Percentiles rank a stretch among this genome's conserved stretches.
phyloP scores from a whole-genome alignment of 1,140 invertebrate genomes.

The Musca vetustissima region DNA sequence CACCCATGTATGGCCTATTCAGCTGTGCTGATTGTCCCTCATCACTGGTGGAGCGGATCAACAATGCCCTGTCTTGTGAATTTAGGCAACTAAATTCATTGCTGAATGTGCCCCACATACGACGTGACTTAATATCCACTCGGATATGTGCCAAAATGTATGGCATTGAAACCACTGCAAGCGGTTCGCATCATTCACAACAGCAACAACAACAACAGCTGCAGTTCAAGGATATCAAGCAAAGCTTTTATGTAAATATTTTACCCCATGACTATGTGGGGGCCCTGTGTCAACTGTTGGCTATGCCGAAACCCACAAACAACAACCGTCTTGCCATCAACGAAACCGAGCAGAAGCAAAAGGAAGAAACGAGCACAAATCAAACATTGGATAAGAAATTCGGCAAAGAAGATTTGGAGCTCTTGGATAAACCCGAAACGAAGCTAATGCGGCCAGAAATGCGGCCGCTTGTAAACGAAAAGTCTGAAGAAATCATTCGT shows the following conservation, averaged over 20 bases:
- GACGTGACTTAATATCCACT: slow-evolving; percentile 38
- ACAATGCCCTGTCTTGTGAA: slow-evolving; percentile 44
- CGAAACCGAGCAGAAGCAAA: not conserved
- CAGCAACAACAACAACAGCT: not conserved
- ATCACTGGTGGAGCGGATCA: slow-evolving; percentile 38
- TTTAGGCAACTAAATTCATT: slow-evolving; percentile 38
- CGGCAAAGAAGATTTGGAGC: slow-evolving; percentile 26
- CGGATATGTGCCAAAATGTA: slow-evolving; percentile 40
- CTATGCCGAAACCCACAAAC: slow-evolving; percentile 28
- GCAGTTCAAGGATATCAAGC: slow-evolving; percentile 20
- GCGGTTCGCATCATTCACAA: not conserved
- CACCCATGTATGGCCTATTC: slow-evolving; percentile 36
- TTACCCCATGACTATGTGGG: slow-evolving; percentile 69
- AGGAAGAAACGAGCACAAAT: slow-evolving; percentile 42
- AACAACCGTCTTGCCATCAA: not conserved
- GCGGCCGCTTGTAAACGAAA: slow-evolving; percentile 5
- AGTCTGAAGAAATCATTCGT: not conserved
- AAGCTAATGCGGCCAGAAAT: slow-evolving; percentile 14
- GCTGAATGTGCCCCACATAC: slow-evolving; percentile 35
- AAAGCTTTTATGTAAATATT: slow-evolving; percentile 62
- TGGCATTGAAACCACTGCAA: slow-evolving; percentile 25
- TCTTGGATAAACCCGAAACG: slow-evolving; percentile 21
- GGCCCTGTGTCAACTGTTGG: slow-evolving; percentile 64
- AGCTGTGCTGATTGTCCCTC: slow-evolving; percentile 40
- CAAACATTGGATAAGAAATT: slow-evolving; percentile 54